Evolutionary conservation across 1,140 invertebrate species (phyloP).

Genomic region (Drosophila seguyi): DNA sequence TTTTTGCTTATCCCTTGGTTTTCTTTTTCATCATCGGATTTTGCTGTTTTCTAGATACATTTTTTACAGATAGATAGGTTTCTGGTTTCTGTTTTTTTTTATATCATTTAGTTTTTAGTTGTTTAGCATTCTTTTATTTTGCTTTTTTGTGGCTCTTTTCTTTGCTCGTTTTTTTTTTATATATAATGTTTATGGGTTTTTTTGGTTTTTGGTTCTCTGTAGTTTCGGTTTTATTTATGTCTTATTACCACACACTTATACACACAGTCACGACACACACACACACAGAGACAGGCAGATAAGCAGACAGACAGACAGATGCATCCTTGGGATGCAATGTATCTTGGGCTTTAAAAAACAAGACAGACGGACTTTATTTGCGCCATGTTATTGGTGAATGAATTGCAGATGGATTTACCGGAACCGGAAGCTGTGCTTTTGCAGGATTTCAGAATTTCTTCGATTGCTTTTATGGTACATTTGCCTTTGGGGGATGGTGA

Average conservation of each 20-base stretch:
- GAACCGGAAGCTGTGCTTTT: conserved; percentile 15
- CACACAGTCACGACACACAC: conserved; percentile 8
- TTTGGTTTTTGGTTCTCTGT: conserved; percentile 7
- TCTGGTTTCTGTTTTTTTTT: background rate
- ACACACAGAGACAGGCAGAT: background rate
- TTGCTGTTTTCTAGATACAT: conserved; percentile 33
- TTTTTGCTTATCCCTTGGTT: background rate
- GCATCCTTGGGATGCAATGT: conserved; percentile 4
- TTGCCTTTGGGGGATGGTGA: background rate
- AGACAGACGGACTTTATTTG: conserved; percentile 29
- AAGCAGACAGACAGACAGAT: conserved; percentile 9
- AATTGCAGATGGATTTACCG: conserved; percentile 12
- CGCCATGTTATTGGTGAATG: conserved; percentile 2
- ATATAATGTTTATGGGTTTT: conserved; percentile 5
- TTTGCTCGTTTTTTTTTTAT: background rate
- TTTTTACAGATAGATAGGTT: conserved; percentile 35
- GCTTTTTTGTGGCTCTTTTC: background rate
- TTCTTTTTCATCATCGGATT: conserved; percentile 1
- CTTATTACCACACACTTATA: background rate
- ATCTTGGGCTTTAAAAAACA: background rate
- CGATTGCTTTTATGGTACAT: conserved; percentile 12
- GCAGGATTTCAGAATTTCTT: background rate
- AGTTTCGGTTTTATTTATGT: background rate
- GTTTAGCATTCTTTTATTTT: background rate
- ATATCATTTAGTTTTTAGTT: background rate